phyloP scores from a whole-genome alignment of 1,140 invertebrate genomes.

The Microplitis demolitor region DNA sequence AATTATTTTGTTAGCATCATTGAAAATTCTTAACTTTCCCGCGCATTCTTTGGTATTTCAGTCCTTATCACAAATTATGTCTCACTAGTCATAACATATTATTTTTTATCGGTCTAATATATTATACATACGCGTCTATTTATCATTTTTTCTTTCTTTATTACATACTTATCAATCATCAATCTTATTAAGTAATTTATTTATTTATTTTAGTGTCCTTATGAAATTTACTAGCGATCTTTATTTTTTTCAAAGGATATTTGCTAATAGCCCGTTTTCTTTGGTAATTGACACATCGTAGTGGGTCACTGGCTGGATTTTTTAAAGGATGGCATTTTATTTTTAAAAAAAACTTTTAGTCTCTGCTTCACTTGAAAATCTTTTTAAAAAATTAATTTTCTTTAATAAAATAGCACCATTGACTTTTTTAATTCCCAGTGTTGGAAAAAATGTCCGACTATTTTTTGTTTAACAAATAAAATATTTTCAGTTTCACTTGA shows the following conservation, averaged over 20 bases:
- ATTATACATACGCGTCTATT: neutral
- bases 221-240: neutral
- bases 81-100: slow-evolving; percentile 45
- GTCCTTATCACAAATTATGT: slow-evolving; percentile 58
- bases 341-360: neutral
- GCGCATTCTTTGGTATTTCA: slow-evolving; percentile 49
- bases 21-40: slow-evolving; percentile 17
- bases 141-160: neutral
- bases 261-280: neutral
- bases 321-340: neutral
- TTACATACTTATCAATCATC: neutral
- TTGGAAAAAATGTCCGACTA: no score
- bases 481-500: no score
- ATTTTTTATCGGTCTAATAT: neutral
- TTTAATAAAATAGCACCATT: no score
- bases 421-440: no score
- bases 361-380: neutral
- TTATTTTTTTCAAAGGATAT: neutral
- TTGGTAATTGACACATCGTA: slow-evolving; percentile 50
- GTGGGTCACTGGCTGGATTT: slow-evolving; percentile 30
- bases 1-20: neutral
- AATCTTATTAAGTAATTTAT: neutral
- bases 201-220: neutral
- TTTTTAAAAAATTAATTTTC: neutral
- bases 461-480: no score